Evolutionary conservation across 2,888 invertebrate species (phyloP).

Genomic region (Orchesellides sinensis): DNA sequence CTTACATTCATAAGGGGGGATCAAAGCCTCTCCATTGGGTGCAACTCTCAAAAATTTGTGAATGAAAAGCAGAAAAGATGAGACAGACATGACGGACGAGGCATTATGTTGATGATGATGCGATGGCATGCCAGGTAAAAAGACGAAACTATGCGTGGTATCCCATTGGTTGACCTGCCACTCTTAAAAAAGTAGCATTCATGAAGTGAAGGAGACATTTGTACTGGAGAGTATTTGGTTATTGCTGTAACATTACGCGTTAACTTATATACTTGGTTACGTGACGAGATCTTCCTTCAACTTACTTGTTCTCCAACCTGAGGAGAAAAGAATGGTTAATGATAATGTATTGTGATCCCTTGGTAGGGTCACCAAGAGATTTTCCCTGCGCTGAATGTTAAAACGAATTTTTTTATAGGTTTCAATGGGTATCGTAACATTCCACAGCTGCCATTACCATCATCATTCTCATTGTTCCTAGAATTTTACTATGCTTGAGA

Average conservation of each 20-base stretch:
- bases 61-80: conserved; percentile 54
- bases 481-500: not conserved
- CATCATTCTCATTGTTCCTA: not conserved
- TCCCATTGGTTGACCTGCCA: conserved; percentile 20
- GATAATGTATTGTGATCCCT: conserved; percentile 74
- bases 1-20: not conserved
- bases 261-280: not conserved
- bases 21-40: conserved; percentile 33
- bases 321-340: conserved; percentile 74
- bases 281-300: not conserved
- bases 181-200: conserved; percentile 32
- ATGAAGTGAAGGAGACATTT: conserved; percentile 22
- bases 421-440: conserved; percentile 49
- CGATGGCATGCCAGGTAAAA: conserved; percentile 44
- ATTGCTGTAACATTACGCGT: conserved; percentile 28
- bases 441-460: conserved; percentile 60
- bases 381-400: conserved; percentile 42
- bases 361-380: conserved; percentile 67
- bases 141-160: conserved; percentile 46
- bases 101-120: conserved; percentile 34
- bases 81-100: conserved; percentile 52
- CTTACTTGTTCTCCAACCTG: not conserved
- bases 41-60: conserved; percentile 47
- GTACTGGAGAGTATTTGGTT: not conserved
- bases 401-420: conserved; percentile 24